Evolutionary conservation across 2,113 vertebrate genomes (phyloP).

Genomic region (Rallus limicola): DNA sequence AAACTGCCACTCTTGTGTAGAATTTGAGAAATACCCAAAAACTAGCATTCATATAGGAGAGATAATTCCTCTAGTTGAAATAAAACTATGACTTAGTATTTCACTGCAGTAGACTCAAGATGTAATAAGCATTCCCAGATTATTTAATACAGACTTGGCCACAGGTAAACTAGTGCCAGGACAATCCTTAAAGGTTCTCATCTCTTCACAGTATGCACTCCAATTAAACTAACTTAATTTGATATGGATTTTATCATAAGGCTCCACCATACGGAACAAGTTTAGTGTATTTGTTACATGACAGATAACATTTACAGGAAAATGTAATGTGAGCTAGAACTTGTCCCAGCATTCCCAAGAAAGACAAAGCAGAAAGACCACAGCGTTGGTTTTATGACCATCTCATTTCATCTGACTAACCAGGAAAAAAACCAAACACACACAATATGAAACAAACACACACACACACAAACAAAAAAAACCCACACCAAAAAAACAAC

Average conservation of each 20-base stretch:
- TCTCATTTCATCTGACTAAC: not conserved
- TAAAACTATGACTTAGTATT: not conserved
- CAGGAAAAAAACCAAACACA: not conserved
- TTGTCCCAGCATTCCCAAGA: not conserved
- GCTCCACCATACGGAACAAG: not conserved
- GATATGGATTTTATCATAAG: not conserved
- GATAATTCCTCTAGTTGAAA: not conserved
- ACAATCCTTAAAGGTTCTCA: not conserved
- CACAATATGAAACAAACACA: too few relatives aligned
- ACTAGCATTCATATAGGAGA: accelerated
- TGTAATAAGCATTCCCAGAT: not conserved
- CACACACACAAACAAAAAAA: not conserved
- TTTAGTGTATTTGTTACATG: not conserved
- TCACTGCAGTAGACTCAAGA: not conserved
- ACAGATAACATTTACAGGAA: not conserved
- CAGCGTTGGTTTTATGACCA: not conserved
- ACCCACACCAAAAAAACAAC: too few relatives aligned
- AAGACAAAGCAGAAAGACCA: not conserved
- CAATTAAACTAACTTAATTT: not conserved
- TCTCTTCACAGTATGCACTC: not conserved
- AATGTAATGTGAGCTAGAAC: not conserved
- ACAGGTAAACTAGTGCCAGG: not conserved
- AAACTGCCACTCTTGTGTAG: not conserved
- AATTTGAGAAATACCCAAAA: not conserved
- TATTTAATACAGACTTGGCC: not conserved